Evolutionary conservation across 2,113 vertebrate genomes (phyloP), one percentile per base, ranked within the genome.

Genomic region (Notothenia coriiceps): DNA sequence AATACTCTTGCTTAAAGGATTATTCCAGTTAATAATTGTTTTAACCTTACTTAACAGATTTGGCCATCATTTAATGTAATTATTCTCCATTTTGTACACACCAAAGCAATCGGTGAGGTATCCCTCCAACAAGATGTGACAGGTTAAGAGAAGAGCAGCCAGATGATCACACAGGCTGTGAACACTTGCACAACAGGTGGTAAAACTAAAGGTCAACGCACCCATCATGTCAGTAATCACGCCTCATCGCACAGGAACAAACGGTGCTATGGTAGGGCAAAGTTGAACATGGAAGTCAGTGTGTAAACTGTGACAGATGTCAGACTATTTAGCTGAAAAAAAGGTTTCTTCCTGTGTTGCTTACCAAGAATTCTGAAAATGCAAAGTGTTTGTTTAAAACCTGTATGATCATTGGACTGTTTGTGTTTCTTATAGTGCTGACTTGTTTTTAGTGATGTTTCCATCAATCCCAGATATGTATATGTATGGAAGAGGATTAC

Each of bases 1-100:
- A 82, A 80, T 67, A 73, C 55, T 70, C 69, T 43, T 40, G 3
- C 15, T 59, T 47, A 6, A 62, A 81, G 29, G 44, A 43, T 18
- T n/a, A 29, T 56, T 59, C 29, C 13, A 1, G 11, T 67, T 80
- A 25, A 25, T 59, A n/a, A 35, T 12, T 67, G 52, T 57, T 56
- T 18, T 47, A 20, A 46, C 20, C 20, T 46, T 29, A 22, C 3
- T 33, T 51, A 7, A 35, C 6, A 51, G 60, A 12, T 72, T 22
- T 60, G 63, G 18, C 70, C 29, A 14, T 46, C 56, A 51, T 62
- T 84, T 62, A 29, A 33, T 40, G 35, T 7, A 40, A 40, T 40
- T 40, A 6, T 40, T 40, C 35, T 40, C 7, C 35, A 7, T 9
- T 59, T 40, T 70, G 18, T 18, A 40, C 25, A 50, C 65, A 29